phyloP scores from a whole-genome alignment of 2,888 invertebrate genomes.

The Keiferia lycopersicella region DNA sequence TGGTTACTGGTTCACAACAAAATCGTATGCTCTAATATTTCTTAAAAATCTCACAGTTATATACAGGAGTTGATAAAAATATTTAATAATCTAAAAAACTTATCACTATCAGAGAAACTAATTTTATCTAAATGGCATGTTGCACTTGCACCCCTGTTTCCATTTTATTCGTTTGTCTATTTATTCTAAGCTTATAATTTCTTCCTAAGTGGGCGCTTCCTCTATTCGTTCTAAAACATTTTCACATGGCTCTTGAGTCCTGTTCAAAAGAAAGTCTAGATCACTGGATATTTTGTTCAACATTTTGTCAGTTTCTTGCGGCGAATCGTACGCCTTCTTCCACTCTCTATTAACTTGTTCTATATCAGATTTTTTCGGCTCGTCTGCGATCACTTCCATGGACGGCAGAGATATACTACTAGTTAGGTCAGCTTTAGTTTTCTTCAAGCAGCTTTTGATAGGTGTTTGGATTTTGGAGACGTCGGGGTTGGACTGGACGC shows the following conservation, averaged over 20 bases:
- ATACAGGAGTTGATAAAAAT: constrained; percentile 33
- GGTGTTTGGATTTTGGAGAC: constrained; percentile 64
- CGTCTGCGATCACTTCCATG: constrained; percentile 55
- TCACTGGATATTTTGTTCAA: constrained; percentile 91
- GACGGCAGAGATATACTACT: constrained; percentile 67
- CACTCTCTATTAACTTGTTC: constrained; percentile 67
- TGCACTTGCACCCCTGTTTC: constrained; percentile 69
- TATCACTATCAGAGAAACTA: constrained; percentile 22
- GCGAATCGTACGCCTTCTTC: constrained; percentile 64
- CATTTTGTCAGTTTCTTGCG: constrained; percentile 82
- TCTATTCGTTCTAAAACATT: constrained; percentile 59
- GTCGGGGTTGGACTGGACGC: constrained; percentile 69
- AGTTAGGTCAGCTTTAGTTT: constrained; percentile 53
- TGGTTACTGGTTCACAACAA: constrained; percentile 13
- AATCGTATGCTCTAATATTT: background rate
- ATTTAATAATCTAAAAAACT: constrained; percentile 31
- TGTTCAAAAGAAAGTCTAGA: constrained; percentile 89
- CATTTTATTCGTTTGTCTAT: constrained; percentile 44
- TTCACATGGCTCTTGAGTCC: constrained; percentile 69
- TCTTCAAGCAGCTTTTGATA: constrained; percentile 74
- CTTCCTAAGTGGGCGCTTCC: constrained; percentile 66
- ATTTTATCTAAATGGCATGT: constrained; percentile 48
- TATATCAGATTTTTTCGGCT: constrained; percentile 57
- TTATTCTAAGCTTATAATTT: background rate
- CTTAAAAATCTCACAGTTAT: constrained; percentile 14